Conservation (phyloP, 1,140 invertebrate species). For the Drosophila setifemur region DNA sequence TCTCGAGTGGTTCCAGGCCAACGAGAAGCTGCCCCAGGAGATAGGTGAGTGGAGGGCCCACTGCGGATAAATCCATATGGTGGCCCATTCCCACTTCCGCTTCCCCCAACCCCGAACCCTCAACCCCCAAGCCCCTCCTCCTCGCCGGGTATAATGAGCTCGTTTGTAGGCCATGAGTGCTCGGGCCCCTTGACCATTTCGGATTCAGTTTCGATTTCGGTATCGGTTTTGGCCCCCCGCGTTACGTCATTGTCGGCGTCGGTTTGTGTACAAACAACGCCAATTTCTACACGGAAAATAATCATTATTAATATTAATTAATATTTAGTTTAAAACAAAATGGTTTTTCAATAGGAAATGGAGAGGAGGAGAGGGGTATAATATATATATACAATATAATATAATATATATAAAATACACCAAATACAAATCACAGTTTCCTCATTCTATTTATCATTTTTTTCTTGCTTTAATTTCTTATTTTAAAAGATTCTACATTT, state of each 20-base stretch:
- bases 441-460: no score
- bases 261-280: slow-evolving; percentile 13
- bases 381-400: no score
- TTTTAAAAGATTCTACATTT: no score
- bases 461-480: no score
- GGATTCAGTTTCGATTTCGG: no score
- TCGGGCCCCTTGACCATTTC: background rate
- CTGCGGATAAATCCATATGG: background rate
- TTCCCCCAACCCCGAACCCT: background rate
- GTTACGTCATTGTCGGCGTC: slow-evolving; percentile 49
- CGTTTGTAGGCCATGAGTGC: slow-evolving; percentile 52
- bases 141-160: slow-evolving; percentile 49
- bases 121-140: background rate
- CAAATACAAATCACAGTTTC: no score
- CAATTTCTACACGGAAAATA: background rate
- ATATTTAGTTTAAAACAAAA: no score
- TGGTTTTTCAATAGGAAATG: no score
- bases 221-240: slow-evolving; percentile 6
- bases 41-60: slow-evolving; percentile 56
- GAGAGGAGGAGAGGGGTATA: no score
- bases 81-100: background rate
- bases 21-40: slow-evolving; percentile 72
- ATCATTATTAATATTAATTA: no score
- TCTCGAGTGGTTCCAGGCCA: slow-evolving; percentile 57
- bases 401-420: no score